phyloP scores from a whole-genome alignment of 2,113 vertebrate species.

The Pluvianellus socialis region DNA sequence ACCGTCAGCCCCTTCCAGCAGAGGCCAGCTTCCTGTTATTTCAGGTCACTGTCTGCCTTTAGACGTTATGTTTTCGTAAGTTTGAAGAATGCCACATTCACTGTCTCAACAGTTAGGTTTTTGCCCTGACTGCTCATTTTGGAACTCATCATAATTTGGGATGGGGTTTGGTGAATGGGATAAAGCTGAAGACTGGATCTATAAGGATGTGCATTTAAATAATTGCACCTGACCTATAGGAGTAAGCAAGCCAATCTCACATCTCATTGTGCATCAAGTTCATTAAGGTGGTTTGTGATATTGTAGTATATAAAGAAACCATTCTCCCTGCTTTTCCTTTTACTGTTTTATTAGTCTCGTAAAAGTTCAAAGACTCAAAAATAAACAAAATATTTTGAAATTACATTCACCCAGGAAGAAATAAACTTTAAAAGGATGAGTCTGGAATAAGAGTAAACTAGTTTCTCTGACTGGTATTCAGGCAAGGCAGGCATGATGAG shows the following conservation, averaged over 20 bases:
- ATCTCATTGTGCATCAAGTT: neutral
- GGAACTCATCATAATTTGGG: neutral
- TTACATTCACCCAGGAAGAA: neutral
- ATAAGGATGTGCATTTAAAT: neutral
- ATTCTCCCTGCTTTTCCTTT: neutral
- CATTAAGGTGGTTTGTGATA: neutral
- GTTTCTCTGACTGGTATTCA: neutral
- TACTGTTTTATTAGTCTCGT: neutral
- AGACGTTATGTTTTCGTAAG: neutral
- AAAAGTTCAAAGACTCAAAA: neutral
- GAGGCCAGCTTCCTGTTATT: slow-evolving; percentile 6
- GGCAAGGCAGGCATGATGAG: neutral
- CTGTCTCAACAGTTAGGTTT: neutral
- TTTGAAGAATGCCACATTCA: neutral
- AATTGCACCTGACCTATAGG: neutral
- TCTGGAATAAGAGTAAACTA: neutral
- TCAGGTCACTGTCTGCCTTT: neutral
- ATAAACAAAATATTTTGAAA: neutral
- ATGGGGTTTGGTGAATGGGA: neutral
- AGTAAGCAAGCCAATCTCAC: neutral
- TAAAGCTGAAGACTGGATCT: neutral
- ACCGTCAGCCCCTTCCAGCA: neutral
- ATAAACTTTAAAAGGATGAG: neutral
- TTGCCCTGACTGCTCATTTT: neutral
- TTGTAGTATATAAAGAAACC: neutral